Conservation (phyloP, 2,113 vertebrate species). For the Passer montanus region DNA sequence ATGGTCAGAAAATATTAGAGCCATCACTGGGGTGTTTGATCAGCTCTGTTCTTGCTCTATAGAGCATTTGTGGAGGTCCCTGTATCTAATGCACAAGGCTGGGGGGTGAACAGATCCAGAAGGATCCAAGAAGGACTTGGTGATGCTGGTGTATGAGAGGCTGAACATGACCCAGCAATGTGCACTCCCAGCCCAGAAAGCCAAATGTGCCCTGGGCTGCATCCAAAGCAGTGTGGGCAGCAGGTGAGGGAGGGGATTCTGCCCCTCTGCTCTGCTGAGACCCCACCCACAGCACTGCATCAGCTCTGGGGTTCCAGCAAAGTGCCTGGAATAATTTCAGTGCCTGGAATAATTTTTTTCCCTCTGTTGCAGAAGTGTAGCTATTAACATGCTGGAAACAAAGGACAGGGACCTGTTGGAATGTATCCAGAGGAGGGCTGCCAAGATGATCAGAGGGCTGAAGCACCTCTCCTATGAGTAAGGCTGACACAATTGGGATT, state of each 20-base stretch:
- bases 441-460: not conserved
- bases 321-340: not conserved
- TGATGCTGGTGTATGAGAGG: not conserved
- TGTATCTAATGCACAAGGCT: not conserved
- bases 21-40: not conserved
- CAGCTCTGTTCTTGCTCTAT: not conserved
- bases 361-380: not conserved
- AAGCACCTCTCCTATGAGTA: not conserved
- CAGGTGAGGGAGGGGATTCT: not conserved
- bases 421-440: not conserved
- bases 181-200: not conserved
- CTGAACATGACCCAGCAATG: not conserved
- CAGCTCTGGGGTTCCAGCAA: not conserved
- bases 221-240: accelerated
- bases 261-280: not conserved
- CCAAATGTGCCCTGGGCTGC: not conserved
- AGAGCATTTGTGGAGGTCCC: not conserved
- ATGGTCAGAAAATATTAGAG: not conserved
- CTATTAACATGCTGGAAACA: not conserved
- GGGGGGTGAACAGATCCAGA: not conserved
- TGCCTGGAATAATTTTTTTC: not conserved
- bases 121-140: not conserved
- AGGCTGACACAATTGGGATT: not conserved
- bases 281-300: not conserved
- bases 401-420: not conserved